Evolutionary conservation across 30 jellyfish, hydroid and myxozoan species (phyloP).

Genomic region (Haliclystus octoradiatus): DNA sequence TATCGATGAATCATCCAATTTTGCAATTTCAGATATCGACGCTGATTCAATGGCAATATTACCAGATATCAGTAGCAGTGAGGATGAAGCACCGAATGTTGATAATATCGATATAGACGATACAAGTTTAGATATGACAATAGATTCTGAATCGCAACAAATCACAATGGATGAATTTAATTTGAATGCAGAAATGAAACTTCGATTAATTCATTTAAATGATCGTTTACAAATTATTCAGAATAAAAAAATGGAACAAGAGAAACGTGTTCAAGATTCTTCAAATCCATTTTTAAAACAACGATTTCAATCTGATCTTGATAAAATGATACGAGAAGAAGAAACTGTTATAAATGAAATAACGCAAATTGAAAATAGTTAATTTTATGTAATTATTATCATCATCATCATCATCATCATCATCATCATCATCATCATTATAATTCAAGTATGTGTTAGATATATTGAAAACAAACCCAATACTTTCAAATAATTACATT

Average conservation of each 20-base stretch:
- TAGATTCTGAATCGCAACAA: slow-evolving; percentile 13
- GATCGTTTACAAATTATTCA: slow-evolving; percentile 39
- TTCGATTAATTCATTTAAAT: slow-evolving; percentile 30
- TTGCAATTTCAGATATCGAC: slow-evolving; percentile 37
- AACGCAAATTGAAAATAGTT: neutral
- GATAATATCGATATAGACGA: slow-evolving; percentile 24
- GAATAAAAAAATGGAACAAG: slow-evolving; percentile 79
- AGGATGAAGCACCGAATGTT: slow-evolving; percentile 43
- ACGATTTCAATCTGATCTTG: slow-evolving; percentile 73
- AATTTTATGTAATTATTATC: too few species aligned
- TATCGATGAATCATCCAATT: slow-evolving; percentile 48
- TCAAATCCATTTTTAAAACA: slow-evolving; percentile 91
- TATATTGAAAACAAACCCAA: too few species aligned
- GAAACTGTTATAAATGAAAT: neutral
- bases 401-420: too few species aligned
- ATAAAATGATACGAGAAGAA: slow-evolving; percentile 52
- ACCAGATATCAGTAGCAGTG: slow-evolving; percentile 97
- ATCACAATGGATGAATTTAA: slow-evolving; percentile 5
- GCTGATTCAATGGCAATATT: slow-evolving; percentile 57
- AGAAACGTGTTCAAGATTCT: slow-evolving; percentile 53
- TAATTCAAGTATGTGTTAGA: too few species aligned
- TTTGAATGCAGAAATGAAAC: slow-evolving; percentile 10
- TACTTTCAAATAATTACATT: too few species aligned
- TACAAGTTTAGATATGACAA: slow-evolving; percentile 6
- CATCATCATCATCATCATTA: too few species aligned